These are phyloP conservation scores for Gymnocheta viridis DNA, from an alignment of 2,888 invertebrate genomes.

Conservation along the genomic window DNA sequence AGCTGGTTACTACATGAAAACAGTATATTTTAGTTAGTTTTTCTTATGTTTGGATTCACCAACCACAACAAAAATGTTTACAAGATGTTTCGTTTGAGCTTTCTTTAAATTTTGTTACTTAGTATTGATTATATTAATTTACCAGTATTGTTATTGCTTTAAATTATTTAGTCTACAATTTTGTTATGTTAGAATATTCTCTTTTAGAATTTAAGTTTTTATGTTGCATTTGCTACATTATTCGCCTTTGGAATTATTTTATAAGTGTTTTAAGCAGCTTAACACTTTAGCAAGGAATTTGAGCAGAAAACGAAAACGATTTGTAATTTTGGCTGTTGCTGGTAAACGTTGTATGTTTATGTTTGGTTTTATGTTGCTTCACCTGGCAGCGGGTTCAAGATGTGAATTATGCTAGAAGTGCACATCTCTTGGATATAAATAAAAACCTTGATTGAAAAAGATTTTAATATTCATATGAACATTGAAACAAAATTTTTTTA, in stretches of 20 bases:
- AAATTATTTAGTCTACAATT: constrained; percentile 51
- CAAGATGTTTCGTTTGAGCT: constrained; percentile 2
- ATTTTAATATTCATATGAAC: background rate
- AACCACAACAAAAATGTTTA: constrained; percentile 46
- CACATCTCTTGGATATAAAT: background rate
- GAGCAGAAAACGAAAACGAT: background rate
- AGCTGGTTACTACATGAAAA: background rate
- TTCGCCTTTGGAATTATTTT: constrained; percentile 11
- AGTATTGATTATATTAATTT: constrained; percentile 54
- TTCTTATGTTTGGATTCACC: background rate
- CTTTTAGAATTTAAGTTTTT: constrained; percentile 10
- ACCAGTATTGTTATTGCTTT: constrained; percentile 59
- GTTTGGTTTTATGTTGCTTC: background rate
- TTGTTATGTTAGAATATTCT: constrained; percentile 19
- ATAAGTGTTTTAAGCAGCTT: constrained; percentile 59
- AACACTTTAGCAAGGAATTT: constrained; percentile 36
- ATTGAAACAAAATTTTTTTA: background rate
- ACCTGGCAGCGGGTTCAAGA: background rate
- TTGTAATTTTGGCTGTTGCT: background rate
- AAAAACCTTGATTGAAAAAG: too few relatives aligned
- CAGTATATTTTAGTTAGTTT: constrained; percentile 1
- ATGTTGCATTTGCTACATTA: background rate
- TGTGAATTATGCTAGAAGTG: background rate
- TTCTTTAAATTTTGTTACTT: background rate
- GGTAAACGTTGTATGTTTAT: background rate